These are phyloP conservation scores for Ceyx margarethae DNA, from an alignment of 2,113 vertebrate genomes.

Conservation along the genomic window DNA sequence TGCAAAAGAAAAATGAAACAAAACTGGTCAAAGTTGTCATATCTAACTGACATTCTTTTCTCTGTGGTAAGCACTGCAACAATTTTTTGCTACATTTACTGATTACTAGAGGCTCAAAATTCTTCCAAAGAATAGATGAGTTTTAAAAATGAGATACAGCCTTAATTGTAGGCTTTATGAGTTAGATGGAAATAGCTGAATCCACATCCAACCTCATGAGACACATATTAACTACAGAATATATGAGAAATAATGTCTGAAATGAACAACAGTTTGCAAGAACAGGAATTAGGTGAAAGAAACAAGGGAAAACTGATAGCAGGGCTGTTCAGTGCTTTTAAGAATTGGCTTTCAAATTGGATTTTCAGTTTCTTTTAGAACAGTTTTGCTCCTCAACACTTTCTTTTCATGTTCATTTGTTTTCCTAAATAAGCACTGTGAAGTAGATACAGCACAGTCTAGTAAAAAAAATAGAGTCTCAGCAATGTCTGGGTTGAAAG, in stretches of 20 bases:
- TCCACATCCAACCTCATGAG: not conserved
- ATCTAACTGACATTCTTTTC: not conserved
- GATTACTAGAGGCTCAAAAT: not conserved
- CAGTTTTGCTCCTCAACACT: not conserved
- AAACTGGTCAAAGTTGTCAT: not conserved
- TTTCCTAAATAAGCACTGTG: not conserved
- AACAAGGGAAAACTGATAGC: not conserved
- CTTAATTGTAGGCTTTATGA: conserved; percentile 5
- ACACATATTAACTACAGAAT: not conserved
- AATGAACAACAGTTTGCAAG: not conserved
- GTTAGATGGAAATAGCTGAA: not conserved
- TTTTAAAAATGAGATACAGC: not conserved
- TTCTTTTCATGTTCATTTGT: not conserved
- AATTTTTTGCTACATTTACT: not conserved
- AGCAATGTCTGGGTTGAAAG: no score
- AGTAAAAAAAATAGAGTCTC: not conserved
- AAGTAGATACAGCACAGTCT: not conserved
- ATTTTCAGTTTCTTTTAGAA: not conserved
- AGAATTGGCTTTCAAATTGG: not conserved
- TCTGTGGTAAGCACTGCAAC: not conserved
- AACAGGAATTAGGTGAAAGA: not conserved
- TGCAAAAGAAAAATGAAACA: not conserved
- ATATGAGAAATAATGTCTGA: not conserved
- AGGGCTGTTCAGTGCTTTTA: not conserved
- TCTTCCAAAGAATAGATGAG: not conserved